A percentile compares a stretch with the other conserved stretches of the same genome.
Evolutionary conservation across 2,797 vertebrate species (phyloP).

Genomic region (Oophaga sylvatica): DNA sequence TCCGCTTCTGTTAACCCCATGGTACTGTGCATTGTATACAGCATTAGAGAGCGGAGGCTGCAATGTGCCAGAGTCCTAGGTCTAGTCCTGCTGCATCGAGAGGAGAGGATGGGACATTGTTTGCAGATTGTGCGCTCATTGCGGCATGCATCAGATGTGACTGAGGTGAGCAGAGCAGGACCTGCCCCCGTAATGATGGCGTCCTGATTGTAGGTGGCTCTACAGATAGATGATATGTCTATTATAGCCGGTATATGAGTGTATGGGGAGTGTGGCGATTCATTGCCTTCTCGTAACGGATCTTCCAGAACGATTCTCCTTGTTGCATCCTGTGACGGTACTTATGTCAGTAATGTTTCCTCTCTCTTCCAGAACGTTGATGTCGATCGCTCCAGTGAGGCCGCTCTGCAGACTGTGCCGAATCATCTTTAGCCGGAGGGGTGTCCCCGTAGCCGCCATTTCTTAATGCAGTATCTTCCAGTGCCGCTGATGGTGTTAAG

Average conservation of each 20-base stretch:
- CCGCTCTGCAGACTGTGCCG: slow-evolving; percentile 86
- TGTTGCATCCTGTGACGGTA: no score
- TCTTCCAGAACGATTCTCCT: background rate
- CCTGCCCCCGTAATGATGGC: no score
- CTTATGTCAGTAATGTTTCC: slow-evolving; percentile 20
- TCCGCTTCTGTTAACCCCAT: no score
- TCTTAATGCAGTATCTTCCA: slow-evolving; percentile 1
- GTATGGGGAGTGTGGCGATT: background rate
- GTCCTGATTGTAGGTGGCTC: no score
- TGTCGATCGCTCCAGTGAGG: slow-evolving; percentile 80
- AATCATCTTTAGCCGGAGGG: slow-evolving; percentile 78
- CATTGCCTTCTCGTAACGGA: background rate
- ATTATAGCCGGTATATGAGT: background rate
- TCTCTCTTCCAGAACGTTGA: slow-evolving; percentile 80
- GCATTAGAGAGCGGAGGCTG: no score
- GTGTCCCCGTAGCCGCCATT: background rate
- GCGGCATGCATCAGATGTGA: no score
- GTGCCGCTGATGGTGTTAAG: slow-evolving; percentile 3
- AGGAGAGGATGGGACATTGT: no score
- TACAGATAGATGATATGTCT: no score
- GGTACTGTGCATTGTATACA: background rate
- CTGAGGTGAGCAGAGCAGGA: no score
- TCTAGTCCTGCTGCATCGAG: no score
- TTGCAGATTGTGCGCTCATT: no score
- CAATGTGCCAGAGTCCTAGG: no score